Conservation (phyloP, 2,797 vertebrate genomes). For the Oceanodroma leucorhoa region DNA sequence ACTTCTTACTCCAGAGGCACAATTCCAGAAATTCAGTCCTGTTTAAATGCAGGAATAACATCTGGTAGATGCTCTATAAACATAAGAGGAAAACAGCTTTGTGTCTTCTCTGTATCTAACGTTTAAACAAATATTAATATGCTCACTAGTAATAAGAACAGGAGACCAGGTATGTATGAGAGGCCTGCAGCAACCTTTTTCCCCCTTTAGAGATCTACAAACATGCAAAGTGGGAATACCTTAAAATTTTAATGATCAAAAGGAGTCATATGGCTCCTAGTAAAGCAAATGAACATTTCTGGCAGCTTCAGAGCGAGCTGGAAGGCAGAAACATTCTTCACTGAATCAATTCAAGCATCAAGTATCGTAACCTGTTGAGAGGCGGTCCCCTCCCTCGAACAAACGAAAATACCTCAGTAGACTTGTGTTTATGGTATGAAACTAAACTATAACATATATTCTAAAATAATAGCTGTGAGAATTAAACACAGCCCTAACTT, state of each 20-base stretch:
- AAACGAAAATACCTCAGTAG: not conserved
- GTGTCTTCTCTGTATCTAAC: not conserved
- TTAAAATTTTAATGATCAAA: not conserved
- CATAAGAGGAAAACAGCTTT: not conserved
- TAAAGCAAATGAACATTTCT: not conserved
- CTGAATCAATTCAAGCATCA: not conserved
- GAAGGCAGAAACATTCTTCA: not conserved
- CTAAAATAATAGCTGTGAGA: slow-evolving; percentile 29
- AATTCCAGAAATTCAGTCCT: not conserved
- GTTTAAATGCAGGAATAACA: not conserved
- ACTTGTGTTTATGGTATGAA: not conserved
- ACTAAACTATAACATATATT: not conserved
- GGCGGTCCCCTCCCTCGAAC: not conserved
- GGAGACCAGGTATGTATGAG: not conserved
- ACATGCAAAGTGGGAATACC: not conserved
- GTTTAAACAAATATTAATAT: not conserved
- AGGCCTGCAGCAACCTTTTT: not conserved
- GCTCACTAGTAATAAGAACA: not conserved
- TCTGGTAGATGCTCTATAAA: not conserved
- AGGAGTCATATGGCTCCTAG: not conserved
- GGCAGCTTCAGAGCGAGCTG: not conserved
- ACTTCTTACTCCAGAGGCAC: not conserved
- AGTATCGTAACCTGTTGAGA: not conserved
- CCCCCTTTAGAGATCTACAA: not conserved
- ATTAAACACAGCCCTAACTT: not conserved